Evolutionary conservation across 2,888 invertebrate species (phyloP), one percentile per base, ranked within the genome.

Genomic region (Malachius bipustulatus): DNA sequence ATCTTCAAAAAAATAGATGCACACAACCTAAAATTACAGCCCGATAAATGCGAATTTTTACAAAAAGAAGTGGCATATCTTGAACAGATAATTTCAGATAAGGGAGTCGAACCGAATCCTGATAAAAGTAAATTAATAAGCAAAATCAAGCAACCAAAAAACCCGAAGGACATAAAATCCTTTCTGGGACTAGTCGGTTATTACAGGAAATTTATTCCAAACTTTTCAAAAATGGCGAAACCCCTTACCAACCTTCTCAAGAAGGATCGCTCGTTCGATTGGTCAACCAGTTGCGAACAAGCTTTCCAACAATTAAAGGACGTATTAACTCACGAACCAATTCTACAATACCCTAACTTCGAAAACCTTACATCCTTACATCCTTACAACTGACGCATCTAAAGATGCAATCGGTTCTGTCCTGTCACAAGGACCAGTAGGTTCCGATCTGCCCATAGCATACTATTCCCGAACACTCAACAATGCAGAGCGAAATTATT

Each of bases 131-230:
- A 16, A 14, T 32, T 29, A 12, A 39, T 39, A 16, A 10, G 16
- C 32, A 36, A 37, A 31, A 38, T 34, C 34, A 35, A 35, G 6
- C 14, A 24, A 10, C 37, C 41, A 6, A 40, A 42, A 27, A 33
- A 11, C 27, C 16, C 27, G n/a, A 41, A 29, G 30, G 26, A 38
- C 14, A 44, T 44, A 10, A 42, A 40, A 44, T 19, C 38, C n/a
- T 62, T 61, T 36, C 26, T 59, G 13, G 59, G 59, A 6, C 28
- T 62, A 16, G 26, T 48, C 0, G 54, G 55, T 0, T 61, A 59
- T 35, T 60, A 61, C 26, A 16, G 57, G n/a, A 50, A 50, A 35
- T 62, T 61, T 34, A 60, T 63, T 1, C 32, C 41, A 14, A 36
- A 55, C 6, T 60, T 56, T 34, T 42, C 52, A 1, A 44, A 47